phyloP scores from a whole-genome alignment of 1,140 invertebrate genomes.

The Drosophila saltans region DNA sequence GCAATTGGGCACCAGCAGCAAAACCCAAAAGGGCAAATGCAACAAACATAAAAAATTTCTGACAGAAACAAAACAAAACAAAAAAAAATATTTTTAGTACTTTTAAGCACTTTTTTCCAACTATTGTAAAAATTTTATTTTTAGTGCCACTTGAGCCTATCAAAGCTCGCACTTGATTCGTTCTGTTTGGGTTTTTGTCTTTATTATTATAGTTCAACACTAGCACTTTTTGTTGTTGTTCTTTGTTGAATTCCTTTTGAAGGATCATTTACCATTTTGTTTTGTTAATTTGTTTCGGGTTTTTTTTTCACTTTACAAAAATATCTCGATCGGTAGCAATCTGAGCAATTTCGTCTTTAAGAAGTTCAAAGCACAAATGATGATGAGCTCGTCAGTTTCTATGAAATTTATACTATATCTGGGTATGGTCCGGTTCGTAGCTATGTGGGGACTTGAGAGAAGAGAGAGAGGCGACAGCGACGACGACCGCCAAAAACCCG shows the following conservation, averaged over 20 bases:
- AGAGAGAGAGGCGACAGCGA: conserved; percentile 35
- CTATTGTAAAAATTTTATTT: conserved; percentile 19
- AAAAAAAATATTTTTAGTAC: conserved; percentile 16
- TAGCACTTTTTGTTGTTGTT: conserved; percentile 21
- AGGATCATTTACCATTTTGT: conserved; percentile 73
- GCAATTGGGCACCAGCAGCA: conserved; percentile 64
- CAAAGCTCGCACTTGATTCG: conserved; percentile 42
- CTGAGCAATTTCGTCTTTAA: conserved; percentile 79
- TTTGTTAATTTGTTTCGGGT: conserved; percentile 28
- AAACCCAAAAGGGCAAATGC: conserved; percentile 69
- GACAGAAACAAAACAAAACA: conserved; percentile 32
- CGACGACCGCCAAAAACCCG: conserved; percentile 74
- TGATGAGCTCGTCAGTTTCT: conserved; percentile 78
- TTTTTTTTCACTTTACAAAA: conserved; percentile 47
- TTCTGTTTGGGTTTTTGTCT: conserved; percentile 37
- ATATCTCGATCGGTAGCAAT: conserved; percentile 70
- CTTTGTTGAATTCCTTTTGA: conserved; percentile 13
- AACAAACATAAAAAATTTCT: conserved; percentile 77
- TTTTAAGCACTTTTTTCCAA: conserved; percentile 24
- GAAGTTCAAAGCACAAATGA: conserved; percentile 83
- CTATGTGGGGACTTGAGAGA: conserved; percentile 68
- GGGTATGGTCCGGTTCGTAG: conserved; percentile 45
- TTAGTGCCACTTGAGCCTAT: conserved; percentile 52
- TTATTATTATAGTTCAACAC: conserved; percentile 12
- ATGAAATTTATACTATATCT: conserved; percentile 82